phyloP scores from a whole-genome alignment of 2,888 invertebrate species.

The Scrobipalpa costella region DNA sequence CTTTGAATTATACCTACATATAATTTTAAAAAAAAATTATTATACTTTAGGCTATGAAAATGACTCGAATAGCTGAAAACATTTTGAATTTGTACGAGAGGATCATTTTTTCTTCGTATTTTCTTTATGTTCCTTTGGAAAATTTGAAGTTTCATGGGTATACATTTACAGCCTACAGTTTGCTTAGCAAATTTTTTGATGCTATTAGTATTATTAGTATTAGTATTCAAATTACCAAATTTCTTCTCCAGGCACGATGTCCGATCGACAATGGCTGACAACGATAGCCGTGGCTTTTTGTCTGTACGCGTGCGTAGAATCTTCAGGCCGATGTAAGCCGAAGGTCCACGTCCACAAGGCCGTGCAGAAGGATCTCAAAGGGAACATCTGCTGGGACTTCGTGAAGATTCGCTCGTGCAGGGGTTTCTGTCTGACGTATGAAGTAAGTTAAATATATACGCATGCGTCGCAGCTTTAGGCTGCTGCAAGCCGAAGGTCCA shows the following conservation, averaged over 20 bases:
- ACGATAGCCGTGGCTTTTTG: constrained; percentile 42
- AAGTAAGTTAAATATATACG: neutral
- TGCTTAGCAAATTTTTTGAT: too few relatives aligned
- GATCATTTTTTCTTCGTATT: too few relatives aligned
- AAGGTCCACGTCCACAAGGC: constrained; percentile 66
- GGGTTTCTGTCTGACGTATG: constrained; percentile 91
- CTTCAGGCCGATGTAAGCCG: constrained; percentile 44
- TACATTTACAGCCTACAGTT: too few relatives aligned
- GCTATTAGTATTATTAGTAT: too few relatives aligned
- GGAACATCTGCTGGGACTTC: constrained; percentile 88
- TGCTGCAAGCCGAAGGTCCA: constrained; percentile 39
- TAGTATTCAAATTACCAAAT: too few relatives aligned
- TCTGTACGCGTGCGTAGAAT: constrained; percentile 45
- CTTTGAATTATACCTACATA: too few relatives aligned
- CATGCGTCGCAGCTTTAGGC: neutral
- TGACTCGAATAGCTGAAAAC: too few relatives aligned
- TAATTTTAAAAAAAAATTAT: too few relatives aligned
- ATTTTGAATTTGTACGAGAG: too few relatives aligned
- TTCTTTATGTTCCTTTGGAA: too few relatives aligned
- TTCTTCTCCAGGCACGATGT: constrained; percentile 14
- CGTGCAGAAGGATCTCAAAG: constrained; percentile 78
- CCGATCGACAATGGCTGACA: constrained; percentile 21
- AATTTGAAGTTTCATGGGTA: too few relatives aligned
- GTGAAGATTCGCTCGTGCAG: constrained; percentile 90
- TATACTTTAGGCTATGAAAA: too few relatives aligned